Conservation (phyloP, 2,797 vertebrate species). For the Poeciliopsis infans region DNA sequence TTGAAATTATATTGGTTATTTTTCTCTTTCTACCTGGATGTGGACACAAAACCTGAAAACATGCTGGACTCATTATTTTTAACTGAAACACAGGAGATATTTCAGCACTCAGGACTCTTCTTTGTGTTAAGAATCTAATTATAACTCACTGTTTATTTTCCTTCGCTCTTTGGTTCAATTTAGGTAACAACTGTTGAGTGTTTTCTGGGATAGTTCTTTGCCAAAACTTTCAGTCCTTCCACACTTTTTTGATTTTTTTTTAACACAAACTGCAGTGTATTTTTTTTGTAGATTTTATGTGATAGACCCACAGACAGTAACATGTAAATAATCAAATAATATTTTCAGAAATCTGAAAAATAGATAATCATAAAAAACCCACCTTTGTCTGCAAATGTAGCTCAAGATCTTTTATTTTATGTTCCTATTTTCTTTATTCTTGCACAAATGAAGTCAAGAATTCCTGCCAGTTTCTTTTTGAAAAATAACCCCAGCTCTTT, state of each 20-base stretch:
- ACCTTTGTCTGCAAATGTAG: neutral
- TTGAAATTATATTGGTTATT: neutral
- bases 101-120: neutral
- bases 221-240: neutral
- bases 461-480: neutral
- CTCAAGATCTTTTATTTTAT: neutral
- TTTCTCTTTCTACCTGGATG: neutral
- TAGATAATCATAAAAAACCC: neutral
- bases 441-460: neutral
- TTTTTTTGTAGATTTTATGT: neutral
- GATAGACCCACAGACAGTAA: neutral
- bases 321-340: neutral
- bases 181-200: neutral
- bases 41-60: neutral
- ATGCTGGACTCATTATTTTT: conserved; percentile 4
- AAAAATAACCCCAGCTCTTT: neutral
- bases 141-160: neutral
- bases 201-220: neutral
- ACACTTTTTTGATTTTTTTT: neutral
- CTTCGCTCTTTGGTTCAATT: neutral
- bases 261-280: neutral
- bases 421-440: neutral
- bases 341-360: too few species aligned
- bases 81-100: neutral
- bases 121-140: neutral